Percentiles rank a stretch among this genome's conserved stretches.
Conservation (phyloP, 1,140 invertebrate species). For the Calosoma granatense region DNA sequence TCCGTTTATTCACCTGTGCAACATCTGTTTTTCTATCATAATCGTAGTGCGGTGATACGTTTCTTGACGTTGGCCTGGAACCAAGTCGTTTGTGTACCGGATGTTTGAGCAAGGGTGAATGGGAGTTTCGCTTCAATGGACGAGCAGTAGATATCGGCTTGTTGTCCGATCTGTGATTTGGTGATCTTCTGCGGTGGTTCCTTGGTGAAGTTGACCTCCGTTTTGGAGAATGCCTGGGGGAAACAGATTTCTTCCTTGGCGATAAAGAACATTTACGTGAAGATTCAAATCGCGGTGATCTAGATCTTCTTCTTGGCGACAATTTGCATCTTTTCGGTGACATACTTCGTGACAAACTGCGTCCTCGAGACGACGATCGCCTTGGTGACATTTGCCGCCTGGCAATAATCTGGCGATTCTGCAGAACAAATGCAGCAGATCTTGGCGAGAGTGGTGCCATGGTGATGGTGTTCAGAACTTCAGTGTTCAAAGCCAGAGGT, state of each 20-base stretch:
- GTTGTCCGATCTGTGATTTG: too few species aligned
- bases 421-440: slow-evolving; percentile 32
- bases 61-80: background rate
- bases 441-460: slow-evolving; percentile 32
- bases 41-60: background rate
- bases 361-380: slow-evolving; percentile 25
- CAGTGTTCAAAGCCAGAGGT: slow-evolving; percentile 26
- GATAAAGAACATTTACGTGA: background rate
- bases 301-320: background rate
- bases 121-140: background rate
- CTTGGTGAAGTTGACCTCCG: slow-evolving; percentile 15
- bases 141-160: too few species aligned
- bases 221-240: slow-evolving; percentile 20
- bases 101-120: background rate
- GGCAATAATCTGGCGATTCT: slow-evolving; percentile 32
- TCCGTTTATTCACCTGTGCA: background rate
- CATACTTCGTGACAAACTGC: slow-evolving; percentile 15
- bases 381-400: slow-evolving; percentile 27
- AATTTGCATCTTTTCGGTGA: slow-evolving; percentile 13
- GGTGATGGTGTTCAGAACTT: slow-evolving; percentile 24
- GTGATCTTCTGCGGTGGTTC: slow-evolving; percentile 6
- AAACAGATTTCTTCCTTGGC: slow-evolving; percentile 16
- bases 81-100: slow-evolving; percentile 3
- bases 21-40: background rate
- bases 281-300: background rate